Percentiles rank a stretch among this genome's conserved stretches.
Evolutionary conservation across 2,113 vertebrate genomes (phyloP).

Genomic region (Myotis davidii): DNA sequence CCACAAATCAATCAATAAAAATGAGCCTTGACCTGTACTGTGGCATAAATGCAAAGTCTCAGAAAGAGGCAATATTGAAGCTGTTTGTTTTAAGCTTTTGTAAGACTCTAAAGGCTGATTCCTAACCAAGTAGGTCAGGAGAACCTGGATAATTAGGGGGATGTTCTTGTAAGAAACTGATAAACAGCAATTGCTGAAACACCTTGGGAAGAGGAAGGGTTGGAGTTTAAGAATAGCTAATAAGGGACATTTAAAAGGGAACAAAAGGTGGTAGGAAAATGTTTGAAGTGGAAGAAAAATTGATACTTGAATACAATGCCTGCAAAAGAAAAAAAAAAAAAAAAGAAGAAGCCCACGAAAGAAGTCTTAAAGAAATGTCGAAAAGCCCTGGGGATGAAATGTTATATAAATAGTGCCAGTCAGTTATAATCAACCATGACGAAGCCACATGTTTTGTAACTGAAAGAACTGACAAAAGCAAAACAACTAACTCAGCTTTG

Average conservation of each 20-base stretch:
- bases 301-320: neutral
- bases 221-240: neutral
- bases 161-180: neutral
- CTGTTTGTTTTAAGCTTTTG: neutral
- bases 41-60: neutral
- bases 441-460: constrained; percentile 58
- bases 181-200: neutral
- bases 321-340: neutral
- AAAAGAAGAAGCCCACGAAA: constrained; percentile 43
- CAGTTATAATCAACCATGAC: constrained; percentile 67
- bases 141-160: neutral
- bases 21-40: neutral
- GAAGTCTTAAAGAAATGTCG: constrained; percentile 14
- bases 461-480: constrained; percentile 50
- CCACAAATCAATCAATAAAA: neutral
- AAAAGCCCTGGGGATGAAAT: constrained; percentile 67
- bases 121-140: neutral
- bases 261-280: neutral
- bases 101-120: neutral
- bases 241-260: neutral
- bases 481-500: constrained; percentile 5
- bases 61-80: neutral
- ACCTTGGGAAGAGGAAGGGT: neutral
- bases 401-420: constrained; percentile 60
- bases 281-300: constrained; percentile 56